Percentiles rank a stretch among this genome's conserved stretches.
These are phyloP conservation scores for Ciconia nigra DNA, from an alignment of 2,797 vertebrate species.

Conservation along the genomic window DNA sequence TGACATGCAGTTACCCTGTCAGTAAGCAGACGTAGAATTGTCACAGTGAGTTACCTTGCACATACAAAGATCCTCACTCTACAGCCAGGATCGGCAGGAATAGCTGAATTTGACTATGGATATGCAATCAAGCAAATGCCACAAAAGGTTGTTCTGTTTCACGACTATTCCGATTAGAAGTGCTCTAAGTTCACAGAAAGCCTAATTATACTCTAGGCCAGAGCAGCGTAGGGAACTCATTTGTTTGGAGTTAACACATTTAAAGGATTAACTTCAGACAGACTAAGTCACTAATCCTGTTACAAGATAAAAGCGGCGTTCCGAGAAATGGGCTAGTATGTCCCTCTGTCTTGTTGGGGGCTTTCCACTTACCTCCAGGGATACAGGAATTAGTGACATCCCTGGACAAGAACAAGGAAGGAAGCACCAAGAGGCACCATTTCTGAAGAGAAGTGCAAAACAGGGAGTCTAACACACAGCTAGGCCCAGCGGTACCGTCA, in stretches of 20 bases:
- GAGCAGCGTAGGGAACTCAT: neutral
- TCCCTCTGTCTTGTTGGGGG: neutral
- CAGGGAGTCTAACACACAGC: neutral
- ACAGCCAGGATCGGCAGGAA: neutral
- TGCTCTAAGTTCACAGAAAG: neutral
- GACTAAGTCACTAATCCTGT: constrained; percentile 27
- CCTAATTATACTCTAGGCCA: neutral
- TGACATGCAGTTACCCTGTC: constrained; percentile 59
- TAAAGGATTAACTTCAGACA: constrained; percentile 49
- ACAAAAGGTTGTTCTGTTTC: neutral
- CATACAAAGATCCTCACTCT: rapidly evolving
- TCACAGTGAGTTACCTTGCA: neutral
- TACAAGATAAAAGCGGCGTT: neutral
- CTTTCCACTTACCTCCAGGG: neutral
- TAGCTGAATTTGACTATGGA: neutral
- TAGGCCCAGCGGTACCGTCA: rapidly evolving
- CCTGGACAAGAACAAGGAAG: neutral
- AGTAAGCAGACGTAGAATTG: neutral
- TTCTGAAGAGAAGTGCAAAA: neutral
- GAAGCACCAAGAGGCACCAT: neutral
- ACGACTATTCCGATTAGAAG: neutral
- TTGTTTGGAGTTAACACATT: constrained; percentile 28
- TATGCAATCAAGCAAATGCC: neutral
- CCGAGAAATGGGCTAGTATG: neutral
- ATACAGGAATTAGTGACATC: neutral